These are phyloP conservation scores for Myzus persicae DNA, from an alignment of 1,140 invertebrate genomes.

Conservation along the genomic window DNA sequence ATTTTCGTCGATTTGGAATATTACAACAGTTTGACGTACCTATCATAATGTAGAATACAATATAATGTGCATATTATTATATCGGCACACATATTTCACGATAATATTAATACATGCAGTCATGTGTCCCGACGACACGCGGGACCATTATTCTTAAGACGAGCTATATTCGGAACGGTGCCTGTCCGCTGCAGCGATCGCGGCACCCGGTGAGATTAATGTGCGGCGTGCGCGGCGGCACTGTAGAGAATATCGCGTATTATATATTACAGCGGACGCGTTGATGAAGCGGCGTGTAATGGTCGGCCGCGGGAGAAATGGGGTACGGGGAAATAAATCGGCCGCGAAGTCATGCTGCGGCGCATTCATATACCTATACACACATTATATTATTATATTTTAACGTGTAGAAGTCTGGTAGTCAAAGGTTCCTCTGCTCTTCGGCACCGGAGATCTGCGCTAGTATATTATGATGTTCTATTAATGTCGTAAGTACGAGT, in stretches of 20 bases:
- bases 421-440: not conserved
- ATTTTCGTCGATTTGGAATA: not conserved
- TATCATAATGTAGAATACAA: too few species aligned
- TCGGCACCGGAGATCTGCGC: not conserved
- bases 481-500: conserved; percentile 12
- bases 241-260: not conserved
- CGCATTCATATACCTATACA: not conserved
- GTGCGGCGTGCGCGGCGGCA: not conserved
- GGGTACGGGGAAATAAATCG: not conserved
- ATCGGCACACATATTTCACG: not conserved
- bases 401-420: not conserved
- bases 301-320: not conserved
- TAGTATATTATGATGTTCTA: conserved; percentile 35
- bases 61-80: too few species aligned
- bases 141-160: not conserved
- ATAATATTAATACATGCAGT: not conserved
- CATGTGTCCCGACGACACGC: not conserved
- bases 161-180: conserved; percentile 21
- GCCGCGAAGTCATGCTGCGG: not conserved
- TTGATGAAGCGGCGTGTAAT: not conserved
- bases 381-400: not conserved
- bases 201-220: not conserved
- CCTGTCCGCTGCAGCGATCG: not conserved
- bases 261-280: not conserved
- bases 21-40: too few species aligned